Conservation (phyloP, 1,140 invertebrate species). For the Nomia melanderi region DNA sequence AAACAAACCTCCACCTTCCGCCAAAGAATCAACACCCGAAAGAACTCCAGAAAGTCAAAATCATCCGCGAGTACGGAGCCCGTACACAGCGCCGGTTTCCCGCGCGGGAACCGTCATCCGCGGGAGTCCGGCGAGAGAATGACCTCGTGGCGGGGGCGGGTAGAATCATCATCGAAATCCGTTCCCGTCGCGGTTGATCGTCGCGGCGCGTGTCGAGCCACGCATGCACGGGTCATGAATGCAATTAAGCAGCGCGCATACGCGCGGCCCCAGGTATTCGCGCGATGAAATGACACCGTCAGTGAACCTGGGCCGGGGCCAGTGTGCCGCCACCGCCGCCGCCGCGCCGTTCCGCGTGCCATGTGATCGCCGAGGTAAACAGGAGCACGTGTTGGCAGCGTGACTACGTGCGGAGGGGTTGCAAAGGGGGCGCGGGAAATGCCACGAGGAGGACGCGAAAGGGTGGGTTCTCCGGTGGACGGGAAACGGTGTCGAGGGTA, state of each 20-base stretch:
- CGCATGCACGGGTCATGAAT: slow-evolving; percentile 43
- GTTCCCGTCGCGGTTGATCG: background rate
- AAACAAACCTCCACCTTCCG: no score
- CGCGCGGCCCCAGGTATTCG: slow-evolving; percentile 34
- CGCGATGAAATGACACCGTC: slow-evolving; percentile 50
- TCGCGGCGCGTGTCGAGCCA: slow-evolving; percentile 28
- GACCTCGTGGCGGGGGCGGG: background rate
- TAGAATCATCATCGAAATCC: slow-evolving; percentile 17
- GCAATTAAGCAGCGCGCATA: slow-evolving; percentile 50
- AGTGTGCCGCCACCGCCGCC: background rate
- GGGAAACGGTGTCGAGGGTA: slow-evolving; percentile 62
- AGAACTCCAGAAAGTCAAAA: no score
- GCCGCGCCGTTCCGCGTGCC: slow-evolving; percentile 48
- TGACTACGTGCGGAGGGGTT: slow-evolving; percentile 63
- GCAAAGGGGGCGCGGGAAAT: slow-evolving; percentile 17
- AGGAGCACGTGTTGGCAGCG: slow-evolving; percentile 78
- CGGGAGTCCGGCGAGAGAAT: background rate
- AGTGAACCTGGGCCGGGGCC: slow-evolving; percentile 38
- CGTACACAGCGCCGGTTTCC: no score
- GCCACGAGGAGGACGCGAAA: slow-evolving; percentile 34
- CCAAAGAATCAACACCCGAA: no score
- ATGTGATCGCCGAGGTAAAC: slow-evolving; percentile 76
- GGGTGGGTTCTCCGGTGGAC: slow-evolving; percentile 33
- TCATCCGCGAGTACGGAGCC: no score
- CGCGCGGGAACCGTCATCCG: background rate